A percentile compares a stretch with the other conserved stretches of the same genome.
Evolutionary conservation across 2,888 invertebrate genomes (phyloP).

Genomic region (Trichacis sp.): DNA sequence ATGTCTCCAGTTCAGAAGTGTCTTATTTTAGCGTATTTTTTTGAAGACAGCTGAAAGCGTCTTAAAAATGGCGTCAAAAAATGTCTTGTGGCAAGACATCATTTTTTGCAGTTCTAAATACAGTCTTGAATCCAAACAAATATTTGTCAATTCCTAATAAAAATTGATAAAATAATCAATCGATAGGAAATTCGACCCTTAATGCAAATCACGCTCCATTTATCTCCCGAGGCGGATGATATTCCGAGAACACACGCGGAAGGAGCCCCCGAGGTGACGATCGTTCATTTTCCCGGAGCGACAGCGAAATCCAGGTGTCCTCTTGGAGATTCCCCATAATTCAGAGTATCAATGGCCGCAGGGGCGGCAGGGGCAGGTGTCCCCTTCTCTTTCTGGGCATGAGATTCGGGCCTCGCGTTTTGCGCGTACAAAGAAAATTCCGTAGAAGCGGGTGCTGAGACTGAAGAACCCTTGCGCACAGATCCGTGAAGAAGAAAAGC

Average conservation of each 20-base stretch:
- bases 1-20: no score
- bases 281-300: conserved; percentile 27
- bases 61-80: no score
- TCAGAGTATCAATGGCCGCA: conserved; percentile 57
- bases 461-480: conserved; percentile 10
- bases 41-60: no score
- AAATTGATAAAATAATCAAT: no score
- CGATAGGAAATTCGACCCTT: no score
- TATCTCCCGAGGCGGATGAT: conserved; percentile 13
- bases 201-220: neutral
- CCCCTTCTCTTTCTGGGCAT: conserved; percentile 34
- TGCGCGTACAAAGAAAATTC: conserved; percentile 45
- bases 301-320: conserved; percentile 55
- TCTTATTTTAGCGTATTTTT: no score
- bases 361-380: conserved; percentile 55
- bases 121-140: no score
- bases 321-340: conserved; percentile 54
- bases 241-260: neutral
- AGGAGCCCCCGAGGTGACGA: neutral
- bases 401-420: conserved; percentile 27
- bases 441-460: conserved; percentile 17
- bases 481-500: conserved; percentile 26
- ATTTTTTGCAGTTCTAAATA: no score
- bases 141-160: no score
- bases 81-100: no score